A percentile compares a stretch with the other conserved stretches of the same genome.
Conservation (phyloP, 2,113 vertebrate species). For the Paradisaea rubra region DNA sequence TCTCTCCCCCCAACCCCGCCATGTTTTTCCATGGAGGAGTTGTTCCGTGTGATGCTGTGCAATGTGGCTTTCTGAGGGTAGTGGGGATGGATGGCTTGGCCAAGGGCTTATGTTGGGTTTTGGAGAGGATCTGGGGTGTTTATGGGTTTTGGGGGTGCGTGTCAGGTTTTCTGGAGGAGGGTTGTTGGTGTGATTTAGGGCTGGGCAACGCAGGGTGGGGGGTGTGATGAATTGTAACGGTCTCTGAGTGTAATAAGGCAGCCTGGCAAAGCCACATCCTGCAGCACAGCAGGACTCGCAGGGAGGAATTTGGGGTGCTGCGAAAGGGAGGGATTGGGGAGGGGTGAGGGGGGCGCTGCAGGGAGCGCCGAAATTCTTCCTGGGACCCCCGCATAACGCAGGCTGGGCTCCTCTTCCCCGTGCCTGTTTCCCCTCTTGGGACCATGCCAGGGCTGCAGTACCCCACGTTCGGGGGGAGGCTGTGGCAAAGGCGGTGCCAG, state of each 20-base stretch:
- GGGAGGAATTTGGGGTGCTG: not conserved
- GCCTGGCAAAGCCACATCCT: conserved; percentile 17
- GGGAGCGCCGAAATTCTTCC: not conserved
- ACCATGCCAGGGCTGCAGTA: not conserved
- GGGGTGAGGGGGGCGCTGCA: accelerated
- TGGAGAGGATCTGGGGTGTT: not conserved
- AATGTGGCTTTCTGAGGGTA: not conserved
- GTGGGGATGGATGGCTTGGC: not conserved
- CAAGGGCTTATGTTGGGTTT: not conserved
- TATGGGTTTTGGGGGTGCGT: not conserved
- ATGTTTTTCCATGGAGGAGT: not conserved
- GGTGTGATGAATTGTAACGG: not conserved
- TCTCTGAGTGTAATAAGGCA: not conserved
- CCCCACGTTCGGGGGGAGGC: not conserved
- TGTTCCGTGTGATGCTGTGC: not conserved
- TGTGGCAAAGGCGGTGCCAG: not conserved
- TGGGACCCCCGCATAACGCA: not conserved
- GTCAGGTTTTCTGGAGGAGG: not conserved
- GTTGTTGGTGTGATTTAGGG: not conserved
- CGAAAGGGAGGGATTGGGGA: not conserved
- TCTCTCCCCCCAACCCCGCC: not conserved
- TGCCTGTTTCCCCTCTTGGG: not conserved
- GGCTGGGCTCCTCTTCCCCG: not conserved
- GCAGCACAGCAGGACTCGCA: not conserved
- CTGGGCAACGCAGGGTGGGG: not conserved